phyloP scores from a whole-genome alignment of 2,888 invertebrate genomes.

The Trimorus sp. region DNA sequence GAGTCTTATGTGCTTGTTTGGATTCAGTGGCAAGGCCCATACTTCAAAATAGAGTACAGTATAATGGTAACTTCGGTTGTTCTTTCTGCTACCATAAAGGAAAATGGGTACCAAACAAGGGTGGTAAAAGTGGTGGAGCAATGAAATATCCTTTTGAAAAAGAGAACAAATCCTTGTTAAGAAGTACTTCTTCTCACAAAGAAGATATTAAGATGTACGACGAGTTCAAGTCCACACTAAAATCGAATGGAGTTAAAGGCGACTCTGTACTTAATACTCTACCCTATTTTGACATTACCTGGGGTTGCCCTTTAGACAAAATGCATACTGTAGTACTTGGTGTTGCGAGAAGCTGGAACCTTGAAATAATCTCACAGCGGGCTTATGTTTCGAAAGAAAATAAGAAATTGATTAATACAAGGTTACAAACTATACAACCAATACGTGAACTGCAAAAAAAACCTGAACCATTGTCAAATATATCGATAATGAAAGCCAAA shows the following conservation, averaged over 20 bases:
- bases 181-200: slow-evolving; percentile 25
- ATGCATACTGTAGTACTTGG: slow-evolving; percentile 50
- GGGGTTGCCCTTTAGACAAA: slow-evolving; percentile 43
- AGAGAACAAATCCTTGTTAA: slow-evolving; percentile 10
- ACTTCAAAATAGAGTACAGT: slow-evolving; percentile 34
- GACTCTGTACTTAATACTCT: slow-evolving; percentile 29
- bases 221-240: slow-evolving; percentile 21
- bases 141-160: slow-evolving; percentile 30
- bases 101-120: slow-evolving; percentile 1
- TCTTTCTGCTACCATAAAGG: slow-evolving; percentile 44
- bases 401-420: slow-evolving; percentile 1
- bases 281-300: slow-evolving; percentile 38
- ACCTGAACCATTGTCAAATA: slow-evolving; percentile 28
- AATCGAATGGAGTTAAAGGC: slow-evolving; percentile 42
- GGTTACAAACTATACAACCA: slow-evolving; percentile 5
- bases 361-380: no score
- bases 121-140: no score
- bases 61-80: slow-evolving; percentile 35
- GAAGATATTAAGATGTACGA: slow-evolving; percentile 1
- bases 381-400: slow-evolving; percentile 23
- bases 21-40: slow-evolving; percentile 36
- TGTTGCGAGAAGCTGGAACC: no score
- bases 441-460: slow-evolving; percentile 42
- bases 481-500: slow-evolving; percentile 37
- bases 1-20: slow-evolving; percentile 17